Conservation (phyloP, 2,113 vertebrate genomes). For the Noctilio leporinus region DNA sequence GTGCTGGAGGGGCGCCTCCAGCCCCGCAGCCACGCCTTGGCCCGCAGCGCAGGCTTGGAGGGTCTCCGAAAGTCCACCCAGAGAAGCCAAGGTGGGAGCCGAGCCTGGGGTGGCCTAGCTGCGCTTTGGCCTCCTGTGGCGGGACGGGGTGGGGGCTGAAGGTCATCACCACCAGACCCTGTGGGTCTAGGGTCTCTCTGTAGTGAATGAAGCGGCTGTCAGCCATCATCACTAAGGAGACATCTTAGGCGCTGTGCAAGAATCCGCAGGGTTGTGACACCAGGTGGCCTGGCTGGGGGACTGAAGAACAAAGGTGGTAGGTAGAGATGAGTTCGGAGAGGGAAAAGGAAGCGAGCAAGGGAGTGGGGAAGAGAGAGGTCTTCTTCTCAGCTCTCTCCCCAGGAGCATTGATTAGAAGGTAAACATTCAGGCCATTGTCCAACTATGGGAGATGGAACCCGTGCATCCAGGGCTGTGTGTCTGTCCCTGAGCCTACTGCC, state of each 20-base stretch:
- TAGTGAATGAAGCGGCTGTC: rapidly evolving
- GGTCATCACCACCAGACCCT: no score
- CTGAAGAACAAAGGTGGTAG: background rate
- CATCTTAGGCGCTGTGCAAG: background rate
- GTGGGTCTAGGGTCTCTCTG: background rate
- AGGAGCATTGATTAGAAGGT: background rate
- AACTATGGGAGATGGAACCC: background rate
- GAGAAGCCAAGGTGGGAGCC: background rate
- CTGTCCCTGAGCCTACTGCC: no score
- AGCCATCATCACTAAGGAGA: rapidly evolving
- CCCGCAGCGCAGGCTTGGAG: rapidly evolving
- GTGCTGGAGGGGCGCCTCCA: background rate
- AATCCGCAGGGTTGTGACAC: background rate
- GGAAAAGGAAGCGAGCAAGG: background rate
- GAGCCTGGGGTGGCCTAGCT: background rate
- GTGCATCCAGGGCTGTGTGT: rapidly evolving
- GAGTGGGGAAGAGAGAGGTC: rapidly evolving
- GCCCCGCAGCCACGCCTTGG: background rate
- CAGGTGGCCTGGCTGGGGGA: background rate
- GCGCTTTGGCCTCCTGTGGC: no score
- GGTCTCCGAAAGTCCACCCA: background rate
- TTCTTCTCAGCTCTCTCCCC: background rate
- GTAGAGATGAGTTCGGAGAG: background rate
- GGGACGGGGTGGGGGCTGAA: no score
- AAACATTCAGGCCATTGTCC: rapidly evolving